Conservation (phyloP, 2,113 vertebrate species). For the Nothocercus nigrocapillus region DNA sequence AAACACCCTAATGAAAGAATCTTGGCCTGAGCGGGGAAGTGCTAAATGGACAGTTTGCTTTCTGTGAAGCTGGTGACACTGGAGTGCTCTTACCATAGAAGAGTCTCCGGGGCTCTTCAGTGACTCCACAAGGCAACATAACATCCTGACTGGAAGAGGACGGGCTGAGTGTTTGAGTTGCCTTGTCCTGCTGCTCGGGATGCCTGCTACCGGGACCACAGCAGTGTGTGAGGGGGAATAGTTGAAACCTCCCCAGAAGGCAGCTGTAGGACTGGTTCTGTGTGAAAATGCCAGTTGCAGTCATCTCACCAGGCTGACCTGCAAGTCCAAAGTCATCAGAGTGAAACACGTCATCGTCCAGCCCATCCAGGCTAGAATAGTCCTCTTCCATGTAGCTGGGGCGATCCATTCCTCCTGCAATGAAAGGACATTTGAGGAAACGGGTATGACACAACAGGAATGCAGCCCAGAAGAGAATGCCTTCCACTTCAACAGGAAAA, state of each 20-base stretch:
- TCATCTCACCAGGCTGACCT: conserved; percentile 79
- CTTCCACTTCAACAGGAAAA: not conserved
- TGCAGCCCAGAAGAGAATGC: conserved; percentile 11
- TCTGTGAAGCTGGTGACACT: conserved; percentile 60
- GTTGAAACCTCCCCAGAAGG: conserved; percentile 79
- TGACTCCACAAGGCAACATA: conserved; percentile 87
- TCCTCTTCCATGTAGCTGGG: conserved; percentile 79
- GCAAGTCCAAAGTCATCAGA: conserved; percentile 80
- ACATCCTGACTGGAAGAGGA: conserved; percentile 83
- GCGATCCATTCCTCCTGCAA: conserved; percentile 82
- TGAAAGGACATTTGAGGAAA: conserved; percentile 48
- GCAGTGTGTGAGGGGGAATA: conserved; percentile 84
- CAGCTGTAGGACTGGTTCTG: conserved; percentile 82
- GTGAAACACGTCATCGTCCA: conserved; percentile 86
- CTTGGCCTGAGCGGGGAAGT: not conserved
- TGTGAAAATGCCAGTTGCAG: conserved; percentile 79
- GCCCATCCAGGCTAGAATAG: conserved; percentile 76
- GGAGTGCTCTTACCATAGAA: conserved; percentile 84
- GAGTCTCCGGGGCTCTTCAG: conserved; percentile 84
- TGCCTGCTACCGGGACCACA: conserved; percentile 81
- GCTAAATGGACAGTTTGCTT: conserved; percentile 53
- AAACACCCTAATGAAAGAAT: conserved; percentile 6
- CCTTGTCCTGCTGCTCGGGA: conserved; percentile 84
- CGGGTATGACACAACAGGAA: conserved; percentile 30
- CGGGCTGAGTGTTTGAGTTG: conserved; percentile 84